Conservation (phyloP, 2,113 vertebrate species). For the Dermatemys mawii region DNA sequence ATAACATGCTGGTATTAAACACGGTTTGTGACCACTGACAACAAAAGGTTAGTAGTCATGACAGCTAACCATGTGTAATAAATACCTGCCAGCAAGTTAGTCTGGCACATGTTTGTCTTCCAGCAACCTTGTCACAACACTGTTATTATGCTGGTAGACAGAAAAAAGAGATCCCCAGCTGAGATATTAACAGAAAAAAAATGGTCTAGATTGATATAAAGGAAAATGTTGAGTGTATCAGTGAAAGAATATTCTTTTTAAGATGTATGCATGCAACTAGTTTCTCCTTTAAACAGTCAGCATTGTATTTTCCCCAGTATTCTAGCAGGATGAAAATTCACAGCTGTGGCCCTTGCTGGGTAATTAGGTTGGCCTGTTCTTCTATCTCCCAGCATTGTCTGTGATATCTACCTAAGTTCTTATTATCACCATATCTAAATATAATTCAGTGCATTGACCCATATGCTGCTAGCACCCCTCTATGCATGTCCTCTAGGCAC, state of each 20-base stretch:
- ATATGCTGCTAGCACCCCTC: background rate
- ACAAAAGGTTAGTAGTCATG: background rate
- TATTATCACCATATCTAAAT: background rate
- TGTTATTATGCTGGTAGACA: background rate
- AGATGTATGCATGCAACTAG: background rate
- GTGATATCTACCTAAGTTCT: background rate
- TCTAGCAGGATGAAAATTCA: background rate
- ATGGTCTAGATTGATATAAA: background rate
- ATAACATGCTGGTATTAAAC: background rate
- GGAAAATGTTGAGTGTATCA: background rate
- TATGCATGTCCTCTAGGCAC: background rate
- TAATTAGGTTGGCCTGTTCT: rapidly evolving
- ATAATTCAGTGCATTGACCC: background rate
- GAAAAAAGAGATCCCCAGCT: background rate
- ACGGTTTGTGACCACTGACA: background rate
- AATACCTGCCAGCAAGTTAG: background rate
- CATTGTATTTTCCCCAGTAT: background rate
- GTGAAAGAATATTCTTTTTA: background rate
- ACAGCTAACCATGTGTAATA: background rate
- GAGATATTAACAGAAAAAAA: background rate
- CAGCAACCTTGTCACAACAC: background rate
- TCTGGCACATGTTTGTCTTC: background rate
- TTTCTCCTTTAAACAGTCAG: background rate
- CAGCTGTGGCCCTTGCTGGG: background rate
- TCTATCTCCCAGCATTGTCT: background rate